Evolutionary conservation across 2,797 vertebrate genomes (phyloP).

Genomic region (Intellagama lesueurii): DNA sequence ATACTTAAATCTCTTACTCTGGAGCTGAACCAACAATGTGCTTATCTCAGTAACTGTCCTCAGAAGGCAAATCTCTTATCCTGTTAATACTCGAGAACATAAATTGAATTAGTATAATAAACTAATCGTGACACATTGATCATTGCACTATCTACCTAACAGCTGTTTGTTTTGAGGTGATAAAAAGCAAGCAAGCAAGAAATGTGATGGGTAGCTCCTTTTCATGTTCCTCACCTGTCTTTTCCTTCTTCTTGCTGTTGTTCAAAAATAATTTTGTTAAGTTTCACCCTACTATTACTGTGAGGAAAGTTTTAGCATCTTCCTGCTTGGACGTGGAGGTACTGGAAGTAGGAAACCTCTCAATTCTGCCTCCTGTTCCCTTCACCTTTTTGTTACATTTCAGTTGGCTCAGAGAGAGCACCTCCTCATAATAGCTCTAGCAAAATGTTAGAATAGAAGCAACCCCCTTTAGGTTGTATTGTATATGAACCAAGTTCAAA

Average conservation of each 20-base stretch:
- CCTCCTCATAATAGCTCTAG: not conserved
- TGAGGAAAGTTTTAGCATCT: not conserved
- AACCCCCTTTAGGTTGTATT: not conserved
- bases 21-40: not conserved
- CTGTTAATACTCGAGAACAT: not conserved
- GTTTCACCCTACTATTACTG: not conserved
- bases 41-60: not conserved
- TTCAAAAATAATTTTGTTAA: not conserved
- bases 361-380: too few species aligned
- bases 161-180: not conserved
- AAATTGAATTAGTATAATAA: conserved; percentile 2
- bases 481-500: not conserved
- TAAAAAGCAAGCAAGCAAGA: not conserved
- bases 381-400: not conserved
- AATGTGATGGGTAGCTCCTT: not conserved
- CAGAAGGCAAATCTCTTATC: not conserved
- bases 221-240: not conserved
- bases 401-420: not conserved
- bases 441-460: not conserved
- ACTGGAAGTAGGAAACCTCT: not conserved
- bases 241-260: not conserved
- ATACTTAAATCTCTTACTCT: not conserved
- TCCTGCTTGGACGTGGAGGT: not conserved
- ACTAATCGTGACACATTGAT: not conserved
- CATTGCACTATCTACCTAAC: not conserved